Percentiles rank a stretch among this genome's conserved stretches.
phyloP scores from a whole-genome alignment of 2,113 vertebrate species.

The Thoracochromis brauschi region DNA sequence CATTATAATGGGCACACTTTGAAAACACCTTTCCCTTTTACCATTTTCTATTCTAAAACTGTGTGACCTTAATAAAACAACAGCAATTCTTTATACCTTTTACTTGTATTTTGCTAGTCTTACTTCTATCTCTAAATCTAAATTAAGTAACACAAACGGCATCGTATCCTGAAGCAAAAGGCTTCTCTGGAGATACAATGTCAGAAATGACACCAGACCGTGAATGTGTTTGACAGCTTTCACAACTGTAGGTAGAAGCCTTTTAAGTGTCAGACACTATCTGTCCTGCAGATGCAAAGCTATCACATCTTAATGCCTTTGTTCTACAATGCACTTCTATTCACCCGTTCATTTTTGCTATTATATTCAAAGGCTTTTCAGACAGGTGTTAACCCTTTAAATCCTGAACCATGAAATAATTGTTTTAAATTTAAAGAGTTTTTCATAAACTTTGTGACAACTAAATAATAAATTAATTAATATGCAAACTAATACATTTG shows the following conservation, averaged over 20 bases:
- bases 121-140: not conserved
- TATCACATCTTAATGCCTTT: not conserved
- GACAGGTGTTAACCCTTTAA: not conserved
- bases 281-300: not conserved
- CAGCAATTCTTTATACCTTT: not conserved
- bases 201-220: not conserved
- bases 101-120: not conserved
- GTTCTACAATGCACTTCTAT: not conserved
- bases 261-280: not conserved
- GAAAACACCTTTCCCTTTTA: not conserved
- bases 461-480: not conserved
- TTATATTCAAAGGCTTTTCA: not conserved
- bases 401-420: not conserved
- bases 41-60: not conserved
- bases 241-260: not conserved
- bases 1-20: not conserved
- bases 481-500: not conserved
- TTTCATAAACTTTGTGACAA: not conserved
- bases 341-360: not conserved
- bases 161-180: not conserved
- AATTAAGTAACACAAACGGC: not conserved
- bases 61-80: not conserved
- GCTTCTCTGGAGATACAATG: not conserved
- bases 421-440: not conserved
- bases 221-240: not conserved